A percentile compares a stretch with the other conserved stretches of the same genome.
phyloP scores from a whole-genome alignment of 2,113 vertebrate species.

The Perca flavescens region DNA sequence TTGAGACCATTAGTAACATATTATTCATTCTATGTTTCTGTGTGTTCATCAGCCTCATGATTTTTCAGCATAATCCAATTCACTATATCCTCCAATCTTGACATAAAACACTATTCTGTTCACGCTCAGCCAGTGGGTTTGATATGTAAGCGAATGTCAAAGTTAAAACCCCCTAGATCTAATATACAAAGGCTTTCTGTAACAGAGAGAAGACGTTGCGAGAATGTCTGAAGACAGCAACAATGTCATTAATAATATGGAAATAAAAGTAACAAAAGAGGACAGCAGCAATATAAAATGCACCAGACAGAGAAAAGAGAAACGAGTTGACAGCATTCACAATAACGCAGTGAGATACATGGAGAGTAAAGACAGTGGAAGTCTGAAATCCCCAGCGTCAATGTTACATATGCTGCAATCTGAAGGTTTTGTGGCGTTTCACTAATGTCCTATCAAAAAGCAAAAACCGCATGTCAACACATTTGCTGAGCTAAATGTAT shows the following conservation, averaged over 20 bases:
- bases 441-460: not conserved
- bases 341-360: not conserved
- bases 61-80: not conserved
- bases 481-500: not conserved
- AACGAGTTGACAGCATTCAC: not conserved
- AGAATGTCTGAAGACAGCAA: not conserved
- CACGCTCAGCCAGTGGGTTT: not conserved
- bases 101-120: not conserved
- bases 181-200: not conserved
- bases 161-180: not conserved
- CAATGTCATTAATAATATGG: not conserved
- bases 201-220: too few relatives aligned
- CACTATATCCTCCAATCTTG: not conserved
- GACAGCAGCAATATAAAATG: not conserved
- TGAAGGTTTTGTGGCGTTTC: not conserved
- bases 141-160: not conserved
- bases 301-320: not conserved
- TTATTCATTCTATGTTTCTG: not conserved
- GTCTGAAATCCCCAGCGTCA: not conserved
- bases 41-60: not conserved
- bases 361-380: not conserved
- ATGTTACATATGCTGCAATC: not conserved
- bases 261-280: not conserved
- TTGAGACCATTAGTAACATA: not conserved
- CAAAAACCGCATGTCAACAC: not conserved